Percentiles rank a stretch among this genome's conserved stretches.
Conservation (phyloP, 2,797 vertebrate genomes). For the Epinephelus awoara region DNA sequence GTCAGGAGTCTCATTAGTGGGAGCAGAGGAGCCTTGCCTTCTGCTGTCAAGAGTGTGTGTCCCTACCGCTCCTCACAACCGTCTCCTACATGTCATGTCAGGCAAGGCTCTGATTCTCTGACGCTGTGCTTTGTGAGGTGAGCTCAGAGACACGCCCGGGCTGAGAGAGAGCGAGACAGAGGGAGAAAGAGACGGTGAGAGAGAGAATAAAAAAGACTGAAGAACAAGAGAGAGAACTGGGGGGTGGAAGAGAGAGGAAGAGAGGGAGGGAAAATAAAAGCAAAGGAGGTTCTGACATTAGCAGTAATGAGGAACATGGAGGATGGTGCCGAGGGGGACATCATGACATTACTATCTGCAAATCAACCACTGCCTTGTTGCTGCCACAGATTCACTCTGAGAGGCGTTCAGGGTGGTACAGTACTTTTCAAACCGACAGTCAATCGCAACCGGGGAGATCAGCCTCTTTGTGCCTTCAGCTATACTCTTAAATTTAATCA, state of each 20-base stretch:
- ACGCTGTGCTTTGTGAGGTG: slow-evolving; percentile 82
- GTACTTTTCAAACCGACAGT: slow-evolving; percentile 56
- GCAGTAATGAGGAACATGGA: slow-evolving; percentile 85
- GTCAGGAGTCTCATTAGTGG: slow-evolving; percentile 85
- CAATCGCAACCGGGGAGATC: slow-evolving; percentile 38
- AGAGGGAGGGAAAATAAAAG: slow-evolving; percentile 68
- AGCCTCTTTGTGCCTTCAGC: slow-evolving; percentile 22
- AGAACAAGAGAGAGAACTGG: slow-evolving; percentile 56
- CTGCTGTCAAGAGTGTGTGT: slow-evolving; percentile 81
- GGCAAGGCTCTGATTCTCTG: slow-evolving; percentile 80
- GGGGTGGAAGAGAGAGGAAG: background rate
- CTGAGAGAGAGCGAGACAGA: slow-evolving; percentile 51
- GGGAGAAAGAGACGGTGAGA: slow-evolving; percentile 40
- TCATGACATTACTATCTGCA: slow-evolving; percentile 83
- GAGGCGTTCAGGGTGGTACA: slow-evolving; percentile 58
- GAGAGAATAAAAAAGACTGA: slow-evolving; percentile 40
- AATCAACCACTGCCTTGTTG: slow-evolving; percentile 74
- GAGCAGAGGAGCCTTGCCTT: slow-evolving; percentile 78
- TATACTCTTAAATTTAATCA: slow-evolving; percentile 7
- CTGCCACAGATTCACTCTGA: slow-evolving; percentile 63
- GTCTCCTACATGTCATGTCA: slow-evolving; percentile 86
- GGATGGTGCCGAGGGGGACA: slow-evolving; percentile 79
- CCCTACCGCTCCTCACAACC: slow-evolving; percentile 80
- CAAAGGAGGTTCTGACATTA: slow-evolving; percentile 83
- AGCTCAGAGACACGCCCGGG: slow-evolving; percentile 80